Evolutionary conservation across 2,888 invertebrate genomes (phyloP).

Genomic region (Polydrusus tereticollis): DNA sequence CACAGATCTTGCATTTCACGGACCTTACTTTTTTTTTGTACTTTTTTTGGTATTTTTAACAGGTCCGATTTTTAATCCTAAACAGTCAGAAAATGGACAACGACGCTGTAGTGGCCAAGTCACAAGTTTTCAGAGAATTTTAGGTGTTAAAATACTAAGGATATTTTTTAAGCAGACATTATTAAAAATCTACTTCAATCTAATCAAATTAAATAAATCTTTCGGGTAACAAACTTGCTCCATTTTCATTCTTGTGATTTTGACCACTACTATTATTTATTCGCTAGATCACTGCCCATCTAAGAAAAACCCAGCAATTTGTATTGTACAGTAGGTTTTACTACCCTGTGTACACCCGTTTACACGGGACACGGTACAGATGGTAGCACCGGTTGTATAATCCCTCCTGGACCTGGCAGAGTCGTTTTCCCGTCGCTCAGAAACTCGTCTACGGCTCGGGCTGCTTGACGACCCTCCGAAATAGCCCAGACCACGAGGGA

Average conservation of each 20-base stretch:
- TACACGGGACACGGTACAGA: slow-evolving; percentile 61
- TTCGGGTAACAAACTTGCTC: not conserved
- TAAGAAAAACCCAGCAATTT: slow-evolving; percentile 10
- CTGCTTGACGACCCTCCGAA: slow-evolving; percentile 97
- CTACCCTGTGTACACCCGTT: slow-evolving; percentile 27
- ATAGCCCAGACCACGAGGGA: slow-evolving; percentile 99
- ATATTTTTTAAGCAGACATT: too few species aligned
- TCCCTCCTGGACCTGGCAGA: slow-evolving; percentile 94
- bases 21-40: not conserved
- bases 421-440: slow-evolving; percentile 82
- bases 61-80: not conserved
- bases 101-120: not conserved
- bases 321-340: not conserved
- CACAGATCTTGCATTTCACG: slow-evolving; percentile 1
- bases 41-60: not conserved
- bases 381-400: slow-evolving; percentile 70
- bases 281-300: not conserved
- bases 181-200: too few species aligned
- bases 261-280: not conserved
- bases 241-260: not conserved
- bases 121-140: not conserved
- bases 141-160: too few species aligned
- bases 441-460: slow-evolving; percentile 90
- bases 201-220: too few species aligned
- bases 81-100: slow-evolving; percentile 15